These are phyloP conservation scores for Thecocarcelia acutangulata DNA, from an alignment of 2,888 invertebrate genomes.

Conservation along the genomic window DNA sequence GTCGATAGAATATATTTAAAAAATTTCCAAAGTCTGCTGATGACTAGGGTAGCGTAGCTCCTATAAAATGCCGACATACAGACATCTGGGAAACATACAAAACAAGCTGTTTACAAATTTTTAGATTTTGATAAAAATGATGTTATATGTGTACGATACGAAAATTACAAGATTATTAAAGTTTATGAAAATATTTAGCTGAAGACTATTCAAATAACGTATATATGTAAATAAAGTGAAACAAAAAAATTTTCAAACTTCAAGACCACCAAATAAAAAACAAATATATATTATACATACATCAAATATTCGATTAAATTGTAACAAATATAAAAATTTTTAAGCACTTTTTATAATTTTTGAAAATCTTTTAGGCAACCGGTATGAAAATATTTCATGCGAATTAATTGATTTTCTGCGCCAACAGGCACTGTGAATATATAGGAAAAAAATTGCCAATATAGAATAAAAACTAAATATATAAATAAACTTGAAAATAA, in stretches of 20 bases:
- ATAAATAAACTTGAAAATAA: slow-evolving; percentile 30
- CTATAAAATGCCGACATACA: too few species aligned
- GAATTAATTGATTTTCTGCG: slow-evolving; percentile 40
- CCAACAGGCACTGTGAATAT: slow-evolving; percentile 70
- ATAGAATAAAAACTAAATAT: slow-evolving; percentile 41
- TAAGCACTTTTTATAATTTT: slow-evolving; percentile 50
- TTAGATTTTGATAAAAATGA: too few species aligned
- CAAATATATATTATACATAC: slow-evolving; percentile 7
- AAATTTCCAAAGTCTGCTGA: too few species aligned
- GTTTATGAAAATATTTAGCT: too few species aligned
- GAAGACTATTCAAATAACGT: background rate
- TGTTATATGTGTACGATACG: too few species aligned
- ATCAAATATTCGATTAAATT: slow-evolving; percentile 20
- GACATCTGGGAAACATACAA: too few species aligned
- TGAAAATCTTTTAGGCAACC: background rate
- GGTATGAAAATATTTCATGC: background rate
- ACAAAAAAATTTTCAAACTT: slow-evolving; percentile 49
- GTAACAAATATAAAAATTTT: slow-evolving; percentile 54
- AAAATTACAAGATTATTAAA: too few species aligned
- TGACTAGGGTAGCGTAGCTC: too few species aligned
- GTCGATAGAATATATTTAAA: too few species aligned
- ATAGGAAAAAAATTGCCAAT: slow-evolving; percentile 63
- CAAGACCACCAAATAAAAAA: slow-evolving; percentile 65
- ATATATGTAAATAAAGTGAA: slow-evolving; percentile 39
- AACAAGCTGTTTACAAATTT: too few species aligned